Percentiles rank a stretch among this genome's conserved stretches.
Conservation (phyloP, 2,113 vertebrate species). For the Labeo catla region DNA sequence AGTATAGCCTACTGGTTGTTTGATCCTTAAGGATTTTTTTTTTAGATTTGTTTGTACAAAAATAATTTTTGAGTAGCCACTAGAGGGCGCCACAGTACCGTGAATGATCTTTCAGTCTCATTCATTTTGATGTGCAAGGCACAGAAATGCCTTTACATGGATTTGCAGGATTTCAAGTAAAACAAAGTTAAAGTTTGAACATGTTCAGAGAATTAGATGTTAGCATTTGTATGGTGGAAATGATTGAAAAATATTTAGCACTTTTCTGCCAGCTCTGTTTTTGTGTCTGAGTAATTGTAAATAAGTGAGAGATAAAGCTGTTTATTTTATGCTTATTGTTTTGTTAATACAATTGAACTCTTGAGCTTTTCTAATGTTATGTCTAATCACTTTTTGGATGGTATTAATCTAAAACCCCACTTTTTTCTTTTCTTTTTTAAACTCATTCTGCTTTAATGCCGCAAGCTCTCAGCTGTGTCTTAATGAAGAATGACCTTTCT, state of each 20-base stretch:
- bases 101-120: neutral
- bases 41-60: neutral
- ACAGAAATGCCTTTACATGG: neutral
- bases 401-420: neutral
- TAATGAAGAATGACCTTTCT: slow-evolving; percentile 27
- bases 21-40: neutral
- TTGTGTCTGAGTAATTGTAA: neutral
- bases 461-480: neutral
- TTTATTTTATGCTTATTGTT: neutral
- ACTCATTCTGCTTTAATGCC: neutral
- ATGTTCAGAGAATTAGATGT: neutral
- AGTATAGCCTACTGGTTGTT: neutral
- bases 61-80: neutral
- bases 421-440: neutral
- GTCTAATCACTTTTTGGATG: neutral
- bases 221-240: neutral
- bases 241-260: neutral
- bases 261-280: neutral
- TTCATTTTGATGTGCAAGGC: neutral
- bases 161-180: neutral
- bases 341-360: neutral
- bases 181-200: neutral
- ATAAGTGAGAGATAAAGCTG: neutral
- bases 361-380: neutral
- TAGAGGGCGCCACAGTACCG: neutral